Evolutionary conservation across 2,888 invertebrate species (phyloP), one percentile per base, ranked within the genome.

Genomic region (Saturnia japonica): DNA sequence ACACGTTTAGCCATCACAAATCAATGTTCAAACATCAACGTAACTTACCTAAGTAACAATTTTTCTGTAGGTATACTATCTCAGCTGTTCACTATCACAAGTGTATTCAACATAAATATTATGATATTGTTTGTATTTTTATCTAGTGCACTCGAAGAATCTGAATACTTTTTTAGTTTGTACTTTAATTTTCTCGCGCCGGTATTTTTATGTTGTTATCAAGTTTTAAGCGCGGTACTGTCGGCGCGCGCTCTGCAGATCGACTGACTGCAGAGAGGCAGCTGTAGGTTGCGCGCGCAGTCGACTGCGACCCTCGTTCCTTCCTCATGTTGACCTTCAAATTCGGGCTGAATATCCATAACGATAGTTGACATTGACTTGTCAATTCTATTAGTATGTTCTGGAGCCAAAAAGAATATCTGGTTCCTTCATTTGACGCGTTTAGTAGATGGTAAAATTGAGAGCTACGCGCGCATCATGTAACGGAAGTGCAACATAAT

Each of bases 1-100:
- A 92, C 91, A 88, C 87, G 88, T 91, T 90, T 88, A 85, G 87
- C 80, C 84, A 88, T 86, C 82, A 78, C 82, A 84, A 86, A 86
- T 86, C 84, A 83, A 83, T 64, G 64, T 40, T 64, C 84, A 84
- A 81, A 80, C 74, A 75, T 82, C 75, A 85, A 88, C 89, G 87
- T 77, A 84, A 90, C 90, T 88, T 79, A 90, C 91, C 91, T 80
- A 87, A 83, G 60, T 82, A 74, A 77, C 76, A 80, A 77, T 77
- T 75, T 80, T 74, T 71, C 64, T 73, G 69, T 69, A n/a, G n/a
- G n/a, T n/a, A 69, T 66, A 74, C 64, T 74, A 73, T 34, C 72
- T 60, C 69, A 25, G n/a, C 40, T 68, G 62, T 68, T 62, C 71
- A 71, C 71, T 62, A 19, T 45, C 71, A 71, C 71, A 40, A 40